Evolutionary conservation across 2,113 vertebrate species (phyloP), one percentile per base, ranked within the genome.

Genomic region (Anser cygnoides): DNA sequence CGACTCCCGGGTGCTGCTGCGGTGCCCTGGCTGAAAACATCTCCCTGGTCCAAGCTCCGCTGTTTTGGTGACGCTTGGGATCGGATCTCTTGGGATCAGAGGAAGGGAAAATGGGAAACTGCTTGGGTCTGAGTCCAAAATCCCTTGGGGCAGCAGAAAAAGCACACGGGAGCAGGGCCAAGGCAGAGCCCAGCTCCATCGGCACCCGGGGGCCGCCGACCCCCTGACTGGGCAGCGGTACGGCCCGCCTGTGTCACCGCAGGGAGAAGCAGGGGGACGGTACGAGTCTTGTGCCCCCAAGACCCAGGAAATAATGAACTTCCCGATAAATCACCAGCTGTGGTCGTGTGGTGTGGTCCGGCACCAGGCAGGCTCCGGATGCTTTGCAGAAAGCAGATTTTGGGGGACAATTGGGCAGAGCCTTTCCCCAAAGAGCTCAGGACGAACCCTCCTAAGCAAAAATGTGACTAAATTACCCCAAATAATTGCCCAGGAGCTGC

Each of bases 331-430:
- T 11, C 8, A 7, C 0, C 8, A 17, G 46, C 29, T 16, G 57
- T 1, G 2, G 0, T 5, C 3, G 2, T 2, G 1, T 0, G 13
- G 2, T 3, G 5, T 1, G 33, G 23, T 3, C 6, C 54, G 19
- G 6, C 57, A 22, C 2, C 44, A 0, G 5, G 1, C 6, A 35
- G 14, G 63, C 44, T 58, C 52, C 44, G 12, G 3, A 1, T 0
- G 5, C n/a, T 0, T 7, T 54, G 3, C 39, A 6, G 44, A 39
- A 79, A 75, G 7, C 41, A 35, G 37, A 3, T 41, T 80, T n/a
- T 1, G 11, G 46, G n/a, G 3, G 26, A 10, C 1, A 3, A 18
- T 41, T 3, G 18, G 63, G 41, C 19, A 66, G 80, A 52, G 65
- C 8, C 3, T 5, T 52, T 28, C 17, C 2, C 4, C 23, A 12